Conservation (phyloP, 2,797 vertebrate species). For the Enoplosus armatus region DNA sequence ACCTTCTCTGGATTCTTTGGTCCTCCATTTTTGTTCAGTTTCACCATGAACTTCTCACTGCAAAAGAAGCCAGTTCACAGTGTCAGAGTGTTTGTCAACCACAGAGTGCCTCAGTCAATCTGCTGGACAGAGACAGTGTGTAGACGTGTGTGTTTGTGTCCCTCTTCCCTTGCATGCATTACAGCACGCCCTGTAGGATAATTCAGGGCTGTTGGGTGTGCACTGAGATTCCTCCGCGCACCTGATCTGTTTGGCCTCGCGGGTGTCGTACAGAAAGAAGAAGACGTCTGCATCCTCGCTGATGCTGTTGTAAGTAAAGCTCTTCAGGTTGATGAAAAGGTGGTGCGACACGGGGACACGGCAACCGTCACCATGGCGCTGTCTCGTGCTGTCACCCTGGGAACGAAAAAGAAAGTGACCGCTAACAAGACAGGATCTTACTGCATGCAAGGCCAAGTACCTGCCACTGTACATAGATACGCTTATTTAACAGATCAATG, state of each 20-base stretch:
- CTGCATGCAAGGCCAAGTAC: slow-evolving; percentile 23
- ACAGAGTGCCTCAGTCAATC: slow-evolving; percentile 39
- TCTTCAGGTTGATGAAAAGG: slow-evolving; percentile 98
- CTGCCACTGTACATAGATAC: slow-evolving; percentile 28
- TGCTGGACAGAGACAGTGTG: slow-evolving; percentile 39
- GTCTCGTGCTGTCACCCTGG: slow-evolving; percentile 92
- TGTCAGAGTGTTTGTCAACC: slow-evolving; percentile 38
- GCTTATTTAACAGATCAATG: slow-evolving; percentile 46
- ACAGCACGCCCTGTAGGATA: not conserved
- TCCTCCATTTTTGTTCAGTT: slow-evolving; percentile 98
- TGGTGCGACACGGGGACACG: slow-evolving; percentile 96
- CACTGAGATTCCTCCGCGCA: slow-evolving; percentile 62
- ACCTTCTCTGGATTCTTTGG: slow-evolving; percentile 98
- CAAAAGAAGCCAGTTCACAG: slow-evolving; percentile 68
- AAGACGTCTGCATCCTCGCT: slow-evolving; percentile 98
- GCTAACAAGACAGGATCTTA: slow-evolving; percentile 43
- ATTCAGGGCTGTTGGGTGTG: not conserved
- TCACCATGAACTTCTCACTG: slow-evolving; percentile 99
- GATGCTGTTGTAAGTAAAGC: slow-evolving; percentile 99
- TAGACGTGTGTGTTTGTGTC: not conserved
- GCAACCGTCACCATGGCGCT: slow-evolving; percentile 94
- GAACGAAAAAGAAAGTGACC: slow-evolving; percentile 59
- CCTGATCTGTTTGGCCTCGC: slow-evolving; percentile 99
- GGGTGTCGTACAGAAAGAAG: slow-evolving; percentile 95
- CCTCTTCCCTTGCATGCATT: not conserved